Evolutionary conservation across 2,113 vertebrate species (phyloP).

Genomic region (Brachypodius melanocephalos): DNA sequence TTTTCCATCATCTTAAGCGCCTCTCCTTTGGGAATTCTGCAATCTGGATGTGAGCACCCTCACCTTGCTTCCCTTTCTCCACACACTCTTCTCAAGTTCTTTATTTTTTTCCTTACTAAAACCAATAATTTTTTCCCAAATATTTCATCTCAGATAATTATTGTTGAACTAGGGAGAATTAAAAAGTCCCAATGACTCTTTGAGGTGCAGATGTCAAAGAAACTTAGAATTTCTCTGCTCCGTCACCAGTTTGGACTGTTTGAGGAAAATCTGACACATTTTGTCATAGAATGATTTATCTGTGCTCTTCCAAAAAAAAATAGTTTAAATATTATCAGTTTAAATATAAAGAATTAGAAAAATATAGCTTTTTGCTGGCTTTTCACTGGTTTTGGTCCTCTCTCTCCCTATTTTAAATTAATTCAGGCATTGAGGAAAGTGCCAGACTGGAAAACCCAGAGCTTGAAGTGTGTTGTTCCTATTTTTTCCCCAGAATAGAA

Average conservation of each 20-base stretch:
- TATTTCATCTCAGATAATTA: not conserved
- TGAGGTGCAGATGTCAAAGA: not conserved
- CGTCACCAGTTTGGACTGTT: not conserved
- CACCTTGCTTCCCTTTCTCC: not conserved
- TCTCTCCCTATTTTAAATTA: not conserved
- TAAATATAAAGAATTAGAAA: not conserved
- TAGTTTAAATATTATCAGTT: not conserved
- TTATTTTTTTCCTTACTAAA: not conserved
- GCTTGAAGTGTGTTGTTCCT: not conserved
- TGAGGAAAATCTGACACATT: not conserved
- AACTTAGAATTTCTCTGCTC: not conserved
- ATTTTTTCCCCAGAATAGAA: not conserved
- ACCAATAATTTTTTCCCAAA: not conserved
- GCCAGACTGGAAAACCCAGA: not conserved
- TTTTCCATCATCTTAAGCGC: not conserved
- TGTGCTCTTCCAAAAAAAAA: not conserved
- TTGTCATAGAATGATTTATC: not conserved
- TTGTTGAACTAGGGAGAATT: not conserved
- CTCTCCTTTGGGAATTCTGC: not conserved
- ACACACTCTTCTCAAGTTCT: not conserved
- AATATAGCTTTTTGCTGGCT: not conserved
- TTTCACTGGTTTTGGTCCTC: not conserved
- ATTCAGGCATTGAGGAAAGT: not conserved
- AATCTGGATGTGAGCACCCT: not conserved
- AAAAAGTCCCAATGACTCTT: not conserved